Evolutionary conservation across 2,888 invertebrate genomes (phyloP).

Genomic region (Eupithecia subumbrata): DNA sequence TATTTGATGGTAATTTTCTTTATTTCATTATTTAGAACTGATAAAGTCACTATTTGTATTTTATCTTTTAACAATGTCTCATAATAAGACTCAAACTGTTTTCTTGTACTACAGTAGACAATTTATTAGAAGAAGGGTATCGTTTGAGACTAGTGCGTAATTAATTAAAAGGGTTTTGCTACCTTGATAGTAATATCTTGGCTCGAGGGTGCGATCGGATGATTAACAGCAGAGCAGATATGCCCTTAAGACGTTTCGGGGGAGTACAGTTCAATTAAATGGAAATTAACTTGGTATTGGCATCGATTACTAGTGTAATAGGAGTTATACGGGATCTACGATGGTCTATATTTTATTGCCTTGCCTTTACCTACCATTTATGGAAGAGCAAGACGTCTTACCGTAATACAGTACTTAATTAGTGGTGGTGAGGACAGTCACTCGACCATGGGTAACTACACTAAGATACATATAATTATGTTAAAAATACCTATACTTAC

Average conservation of each 20-base stretch:
- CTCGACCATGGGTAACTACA: not conserved
- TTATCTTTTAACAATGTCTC: not conserved
- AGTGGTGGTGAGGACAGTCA: not conserved
- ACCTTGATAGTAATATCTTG: conserved; percentile 47
- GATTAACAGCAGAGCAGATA: conserved; percentile 56
- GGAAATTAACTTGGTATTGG: conserved; percentile 54
- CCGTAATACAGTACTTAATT: not conserved
- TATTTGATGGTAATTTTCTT: no score
- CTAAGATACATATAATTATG: no score
- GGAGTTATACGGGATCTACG: not conserved
- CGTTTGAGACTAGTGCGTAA: conserved; percentile 44
- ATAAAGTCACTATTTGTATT: not conserved
- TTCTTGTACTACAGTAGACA: conserved; percentile 20
- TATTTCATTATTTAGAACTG: not conserved
- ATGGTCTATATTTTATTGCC: not conserved
- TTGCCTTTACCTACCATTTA: not conserved
- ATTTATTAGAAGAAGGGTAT: conserved; percentile 37
- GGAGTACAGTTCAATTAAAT: conserved; percentile 59
- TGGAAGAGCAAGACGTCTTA: not conserved
- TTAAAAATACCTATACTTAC: not conserved
- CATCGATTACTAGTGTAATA: conserved; percentile 23
- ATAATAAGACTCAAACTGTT: not conserved
- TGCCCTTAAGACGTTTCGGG: conserved; percentile 42
- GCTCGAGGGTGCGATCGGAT: conserved; percentile 60
- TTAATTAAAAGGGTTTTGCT: conserved; percentile 48